phyloP scores from a whole-genome alignment of 2,888 invertebrate species.

The Halictus quadricinctus region DNA sequence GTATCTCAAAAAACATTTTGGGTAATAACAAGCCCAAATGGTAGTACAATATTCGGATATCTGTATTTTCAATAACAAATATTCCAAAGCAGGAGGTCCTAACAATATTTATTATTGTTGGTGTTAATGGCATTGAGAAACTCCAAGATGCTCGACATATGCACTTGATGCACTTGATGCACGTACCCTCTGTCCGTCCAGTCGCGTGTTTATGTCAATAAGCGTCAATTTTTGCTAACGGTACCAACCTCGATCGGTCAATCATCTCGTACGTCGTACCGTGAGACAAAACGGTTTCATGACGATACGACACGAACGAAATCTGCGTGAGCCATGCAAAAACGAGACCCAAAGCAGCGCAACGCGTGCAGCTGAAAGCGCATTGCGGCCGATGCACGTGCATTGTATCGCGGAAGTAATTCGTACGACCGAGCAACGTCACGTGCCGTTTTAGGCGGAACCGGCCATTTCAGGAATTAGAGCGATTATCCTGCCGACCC shows the following conservation, averaged over 20 bases:
- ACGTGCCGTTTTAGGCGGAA: conserved; percentile 42
- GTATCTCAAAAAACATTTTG: no score
- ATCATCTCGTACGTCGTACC: conserved; percentile 71
- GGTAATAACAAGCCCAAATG: no score
- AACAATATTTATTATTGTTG: neutral
- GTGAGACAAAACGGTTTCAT: conserved; percentile 69
- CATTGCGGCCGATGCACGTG: conserved; percentile 53
- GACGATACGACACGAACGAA: conserved; percentile 48
- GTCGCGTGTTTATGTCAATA: conserved; percentile 60
- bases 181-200: neutral
- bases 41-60: no score
- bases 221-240: conserved; percentile 74
- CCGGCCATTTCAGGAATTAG: conserved; percentile 43
- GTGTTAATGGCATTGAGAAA: neutral
- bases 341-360: conserved; percentile 24
- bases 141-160: neutral
- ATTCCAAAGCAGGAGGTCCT: neutral
- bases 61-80: no score
- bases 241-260: conserved; percentile 68
- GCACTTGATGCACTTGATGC: neutral
- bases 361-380: conserved; percentile 57
- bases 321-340: conserved; percentile 53
- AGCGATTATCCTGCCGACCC: conserved; percentile 20
- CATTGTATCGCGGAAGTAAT: conserved; percentile 44
- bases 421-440: conserved; percentile 32